Conservation (phyloP, 1,140 invertebrate genomes). For the Papilio polyxenes region DNA sequence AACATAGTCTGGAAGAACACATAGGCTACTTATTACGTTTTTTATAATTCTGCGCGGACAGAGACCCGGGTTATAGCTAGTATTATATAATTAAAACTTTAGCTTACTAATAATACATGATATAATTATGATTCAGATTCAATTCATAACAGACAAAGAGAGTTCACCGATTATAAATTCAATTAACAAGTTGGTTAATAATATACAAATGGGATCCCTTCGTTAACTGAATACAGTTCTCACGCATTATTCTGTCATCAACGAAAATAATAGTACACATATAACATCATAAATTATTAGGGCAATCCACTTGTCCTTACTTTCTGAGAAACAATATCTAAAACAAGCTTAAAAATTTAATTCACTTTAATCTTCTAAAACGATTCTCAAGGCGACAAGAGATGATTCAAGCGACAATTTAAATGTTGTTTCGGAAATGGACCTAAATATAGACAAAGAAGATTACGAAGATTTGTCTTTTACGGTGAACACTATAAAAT, state of each 20-base stretch:
- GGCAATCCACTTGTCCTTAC: not conserved
- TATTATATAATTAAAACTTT: too few relatives aligned
- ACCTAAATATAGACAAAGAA: constrained; percentile 7
- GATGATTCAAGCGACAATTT: constrained; percentile 5
- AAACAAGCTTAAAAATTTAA: constrained; percentile 4
- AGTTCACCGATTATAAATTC: not conserved
- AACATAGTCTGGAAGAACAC: too few relatives aligned
- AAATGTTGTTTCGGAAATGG: not conserved
- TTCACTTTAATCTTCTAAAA: constrained; percentile 10
- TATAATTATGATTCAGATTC: not conserved
- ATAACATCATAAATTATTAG: constrained; percentile 2
- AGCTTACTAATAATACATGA: not conserved
- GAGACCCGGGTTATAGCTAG: too few relatives aligned
- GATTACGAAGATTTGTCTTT: not conserved
- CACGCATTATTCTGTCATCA: constrained; percentile 8
- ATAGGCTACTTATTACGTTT: too few relatives aligned
- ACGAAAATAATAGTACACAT: constrained; percentile 26
- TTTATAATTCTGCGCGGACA: too few relatives aligned
- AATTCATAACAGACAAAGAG: not conserved
- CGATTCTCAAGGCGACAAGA: not conserved
- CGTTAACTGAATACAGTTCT: not conserved
- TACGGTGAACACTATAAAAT: constrained; percentile 1
- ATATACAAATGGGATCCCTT: not conserved
- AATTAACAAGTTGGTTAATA: not conserved
- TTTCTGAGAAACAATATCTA: not conserved